Evolutionary conservation across 1,140 invertebrate species (phyloP).

Genomic region (Asbolus verrucosus): DNA sequence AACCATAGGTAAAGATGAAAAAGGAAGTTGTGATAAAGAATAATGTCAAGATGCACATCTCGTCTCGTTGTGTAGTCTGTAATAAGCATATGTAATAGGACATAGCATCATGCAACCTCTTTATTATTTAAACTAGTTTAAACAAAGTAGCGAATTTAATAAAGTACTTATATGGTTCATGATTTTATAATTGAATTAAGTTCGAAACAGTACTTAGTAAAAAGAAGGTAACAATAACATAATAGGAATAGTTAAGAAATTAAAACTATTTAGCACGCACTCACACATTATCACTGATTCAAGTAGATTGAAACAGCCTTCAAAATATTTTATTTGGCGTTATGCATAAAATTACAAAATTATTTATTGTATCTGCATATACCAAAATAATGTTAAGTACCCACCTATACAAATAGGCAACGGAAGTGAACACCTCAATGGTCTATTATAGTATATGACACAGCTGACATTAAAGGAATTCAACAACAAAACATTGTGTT

Average conservation of each 20-base stretch:
- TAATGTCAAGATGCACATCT: no score
- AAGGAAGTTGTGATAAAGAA: no score
- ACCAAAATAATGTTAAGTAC: neutral
- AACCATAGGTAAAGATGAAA: no score
- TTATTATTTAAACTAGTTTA: neutral
- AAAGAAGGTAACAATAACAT: constrained; percentile 18
- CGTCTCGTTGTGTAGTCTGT: no score
- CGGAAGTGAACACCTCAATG: constrained; percentile 11
- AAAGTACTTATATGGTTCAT: neutral
- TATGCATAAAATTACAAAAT: constrained; percentile 1
- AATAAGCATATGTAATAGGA: no score
- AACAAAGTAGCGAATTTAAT: neutral
- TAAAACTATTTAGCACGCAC: constrained; percentile 20
- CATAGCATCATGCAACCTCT: no score
- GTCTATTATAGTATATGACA: constrained; percentile 2
- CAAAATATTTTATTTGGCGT: neutral
- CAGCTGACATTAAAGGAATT: neutral
- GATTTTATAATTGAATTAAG: constrained; percentile 2
- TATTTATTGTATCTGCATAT: neutral
- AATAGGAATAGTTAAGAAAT: constrained; percentile 12
- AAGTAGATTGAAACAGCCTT: neutral
- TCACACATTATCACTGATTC: neutral
- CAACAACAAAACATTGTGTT: neutral
- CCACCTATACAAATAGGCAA: constrained; percentile 4
- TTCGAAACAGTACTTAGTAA: neutral